phyloP scores from a whole-genome alignment of 2,888 invertebrate genomes.

The Ariolimax columbianus region DNA sequence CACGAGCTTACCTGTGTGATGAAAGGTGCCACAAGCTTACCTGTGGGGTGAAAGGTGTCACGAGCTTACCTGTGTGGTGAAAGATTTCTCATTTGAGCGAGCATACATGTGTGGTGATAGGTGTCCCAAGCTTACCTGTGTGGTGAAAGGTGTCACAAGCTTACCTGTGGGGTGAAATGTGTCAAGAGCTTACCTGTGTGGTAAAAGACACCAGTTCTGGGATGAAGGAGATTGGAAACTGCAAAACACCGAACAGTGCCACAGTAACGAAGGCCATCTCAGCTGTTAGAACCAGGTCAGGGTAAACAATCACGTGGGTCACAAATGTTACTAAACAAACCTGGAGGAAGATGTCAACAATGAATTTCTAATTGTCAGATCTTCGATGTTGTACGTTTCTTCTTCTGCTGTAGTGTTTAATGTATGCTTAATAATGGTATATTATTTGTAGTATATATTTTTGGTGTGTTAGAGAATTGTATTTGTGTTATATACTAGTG shows the following conservation, averaged over 20 bases:
- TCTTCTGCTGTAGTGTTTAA: too few species aligned
- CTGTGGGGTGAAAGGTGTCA: not conserved
- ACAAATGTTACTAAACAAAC: constrained; percentile 44
- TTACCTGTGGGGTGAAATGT: not conserved
- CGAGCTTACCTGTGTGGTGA: not conserved
- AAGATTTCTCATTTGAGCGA: not conserved
- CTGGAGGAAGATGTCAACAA: constrained; percentile 22
- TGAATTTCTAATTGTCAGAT: too few species aligned
- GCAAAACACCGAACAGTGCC: constrained; percentile 78
- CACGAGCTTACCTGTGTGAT: not conserved
- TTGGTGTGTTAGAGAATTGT: too few species aligned
- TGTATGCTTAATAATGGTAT: too few species aligned
- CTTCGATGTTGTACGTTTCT: too few species aligned
- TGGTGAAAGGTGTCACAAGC: not conserved
- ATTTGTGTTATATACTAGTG: too few species aligned
- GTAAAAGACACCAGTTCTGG: constrained; percentile 83
- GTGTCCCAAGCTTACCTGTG: not conserved
- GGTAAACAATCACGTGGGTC: constrained; percentile 86
- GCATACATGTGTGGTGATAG: not conserved
- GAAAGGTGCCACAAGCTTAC: not conserved
- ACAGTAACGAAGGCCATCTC: constrained; percentile 88
- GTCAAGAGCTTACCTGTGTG: constrained; percentile 52
- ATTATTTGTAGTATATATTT: too few species aligned
- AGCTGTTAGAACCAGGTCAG: constrained; percentile 88
- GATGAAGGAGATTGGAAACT: constrained; percentile 94